A percentile compares a stretch with the other conserved stretches of the same genome.
Conservation (phyloP, 2,888 invertebrate genomes). For the Neoaliturus tenellus region DNA sequence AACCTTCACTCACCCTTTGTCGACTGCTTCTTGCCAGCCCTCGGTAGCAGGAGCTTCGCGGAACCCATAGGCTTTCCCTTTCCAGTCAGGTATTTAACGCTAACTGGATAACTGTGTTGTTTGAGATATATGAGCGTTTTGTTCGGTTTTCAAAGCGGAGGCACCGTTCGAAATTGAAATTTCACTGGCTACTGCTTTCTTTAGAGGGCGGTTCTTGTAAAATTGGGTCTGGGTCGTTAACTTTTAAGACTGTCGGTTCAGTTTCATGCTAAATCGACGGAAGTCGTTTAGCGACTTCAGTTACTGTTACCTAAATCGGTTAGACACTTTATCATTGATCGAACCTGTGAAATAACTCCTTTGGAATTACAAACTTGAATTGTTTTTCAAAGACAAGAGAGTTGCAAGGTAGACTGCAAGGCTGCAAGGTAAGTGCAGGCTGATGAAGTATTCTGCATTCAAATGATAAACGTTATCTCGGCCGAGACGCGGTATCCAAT, state of each 20-base stretch:
- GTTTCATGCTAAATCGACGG: not conserved
- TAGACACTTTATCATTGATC: too few species aligned
- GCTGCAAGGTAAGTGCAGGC: not conserved
- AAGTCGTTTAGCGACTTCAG: not conserved
- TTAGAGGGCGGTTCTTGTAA: not conserved
- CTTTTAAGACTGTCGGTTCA: not conserved
- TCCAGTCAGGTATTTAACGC: not conserved
- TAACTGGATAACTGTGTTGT: not conserved
- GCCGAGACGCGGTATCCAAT: not conserved
- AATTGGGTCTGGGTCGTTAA: not conserved
- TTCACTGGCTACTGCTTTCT: slow-evolving; percentile 11
- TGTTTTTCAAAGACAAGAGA: too few species aligned
- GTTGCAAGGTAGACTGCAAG: too few species aligned
- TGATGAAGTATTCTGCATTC: not conserved
- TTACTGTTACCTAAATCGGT: too few species aligned
- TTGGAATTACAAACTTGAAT: too few species aligned
- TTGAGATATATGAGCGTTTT: slow-evolving; percentile 17
- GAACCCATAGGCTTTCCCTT: slow-evolving; percentile 38
- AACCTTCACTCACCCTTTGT: slow-evolving; percentile 33
- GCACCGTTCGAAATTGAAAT: not conserved
- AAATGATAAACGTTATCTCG: not conserved
- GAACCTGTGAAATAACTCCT: too few species aligned
- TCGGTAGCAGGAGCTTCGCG: slow-evolving; percentile 23
- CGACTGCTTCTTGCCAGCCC: not conserved
- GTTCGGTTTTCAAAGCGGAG: not conserved